These are phyloP conservation scores for Conops quadrifasciatus DNA, from an alignment of 2,888 invertebrate genomes.

Conservation along the genomic window DNA sequence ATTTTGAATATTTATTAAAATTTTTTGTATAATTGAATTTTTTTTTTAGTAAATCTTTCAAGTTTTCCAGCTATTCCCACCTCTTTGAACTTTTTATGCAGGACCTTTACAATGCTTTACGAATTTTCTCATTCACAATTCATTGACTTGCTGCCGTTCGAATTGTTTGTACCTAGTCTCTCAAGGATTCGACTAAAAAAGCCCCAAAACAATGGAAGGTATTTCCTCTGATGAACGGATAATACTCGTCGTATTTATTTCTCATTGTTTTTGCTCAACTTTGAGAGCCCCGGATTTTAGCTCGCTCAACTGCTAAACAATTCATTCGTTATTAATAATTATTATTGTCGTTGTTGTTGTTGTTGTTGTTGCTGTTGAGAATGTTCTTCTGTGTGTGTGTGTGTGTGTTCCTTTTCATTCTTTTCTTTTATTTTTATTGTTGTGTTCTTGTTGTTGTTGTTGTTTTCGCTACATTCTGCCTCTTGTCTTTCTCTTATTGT, in stretches of 20 bases:
- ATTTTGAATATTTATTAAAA: no score
- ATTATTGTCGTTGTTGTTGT: slow-evolving; percentile 48
- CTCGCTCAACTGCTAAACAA: slow-evolving; percentile 49
- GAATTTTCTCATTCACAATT: not conserved
- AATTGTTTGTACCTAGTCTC: not conserved
- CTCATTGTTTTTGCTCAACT: slow-evolving; percentile 25
- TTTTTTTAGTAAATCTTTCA: no score
- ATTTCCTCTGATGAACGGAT: slow-evolving; percentile 1
- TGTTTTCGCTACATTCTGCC: slow-evolving; percentile 38
- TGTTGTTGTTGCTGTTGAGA: slow-evolving; percentile 41
- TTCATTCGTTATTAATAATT: slow-evolving; percentile 60
- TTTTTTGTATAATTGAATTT: no score
- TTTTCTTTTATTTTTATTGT: slow-evolving; percentile 43
- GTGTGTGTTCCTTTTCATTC: slow-evolving; percentile 40
- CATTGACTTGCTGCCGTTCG: not conserved
- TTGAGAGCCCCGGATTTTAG: slow-evolving; percentile 32
- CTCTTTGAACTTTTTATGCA: not conserved
- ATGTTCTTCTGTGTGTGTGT: no score
- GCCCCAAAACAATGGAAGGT: slow-evolving; percentile 4
- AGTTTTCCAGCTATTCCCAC: not conserved
- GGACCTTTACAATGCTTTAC: not conserved
- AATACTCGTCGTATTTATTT: not conserved
- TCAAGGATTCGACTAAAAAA: not conserved
- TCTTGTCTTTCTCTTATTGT: slow-evolving; percentile 29
- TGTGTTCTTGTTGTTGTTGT: slow-evolving; percentile 39